Percentiles rank a stretch among this genome's conserved stretches.
Conservation (phyloP, 2,113 vertebrate species). For the Zosterops borbonicus region DNA sequence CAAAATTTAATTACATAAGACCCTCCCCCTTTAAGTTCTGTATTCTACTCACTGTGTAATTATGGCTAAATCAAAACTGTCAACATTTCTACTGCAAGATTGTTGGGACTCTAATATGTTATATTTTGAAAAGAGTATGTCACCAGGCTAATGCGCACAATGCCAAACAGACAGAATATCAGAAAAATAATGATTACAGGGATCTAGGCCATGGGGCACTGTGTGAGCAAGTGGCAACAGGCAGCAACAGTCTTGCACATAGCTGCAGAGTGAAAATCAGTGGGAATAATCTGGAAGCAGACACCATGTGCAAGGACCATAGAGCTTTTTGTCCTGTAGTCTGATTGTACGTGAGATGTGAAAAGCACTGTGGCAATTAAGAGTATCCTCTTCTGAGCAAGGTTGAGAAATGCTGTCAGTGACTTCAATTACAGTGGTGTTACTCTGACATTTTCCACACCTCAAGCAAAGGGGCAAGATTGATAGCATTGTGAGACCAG, state of each 20-base stretch:
- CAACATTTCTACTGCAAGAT: neutral
- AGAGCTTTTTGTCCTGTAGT: neutral
- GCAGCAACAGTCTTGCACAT: neutral
- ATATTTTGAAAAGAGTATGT: neutral
- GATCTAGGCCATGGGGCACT: accelerated
- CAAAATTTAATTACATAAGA: neutral
- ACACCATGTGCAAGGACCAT: neutral
- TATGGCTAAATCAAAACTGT: neutral
- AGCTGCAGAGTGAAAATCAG: neutral
- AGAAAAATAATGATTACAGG: neutral
- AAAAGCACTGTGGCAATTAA: neutral
- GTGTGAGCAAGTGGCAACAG: neutral
- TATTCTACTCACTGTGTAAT: neutral
- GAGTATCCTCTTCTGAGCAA: neutral
- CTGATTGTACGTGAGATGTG: neutral
- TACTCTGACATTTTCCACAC: neutral
- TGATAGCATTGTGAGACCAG: neutral
- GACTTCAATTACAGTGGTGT: neutral
- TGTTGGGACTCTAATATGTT: accelerated
- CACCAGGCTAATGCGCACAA: neutral
- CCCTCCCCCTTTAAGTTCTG: neutral
- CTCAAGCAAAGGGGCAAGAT: neutral
- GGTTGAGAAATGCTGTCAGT: neutral
- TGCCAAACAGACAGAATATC: neutral
- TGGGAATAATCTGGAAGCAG: neutral